Evolutionary conservation across 2,113 vertebrate species (phyloP), one percentile per base, ranked within the genome.

Genomic region (Hystrix cristata): DNA sequence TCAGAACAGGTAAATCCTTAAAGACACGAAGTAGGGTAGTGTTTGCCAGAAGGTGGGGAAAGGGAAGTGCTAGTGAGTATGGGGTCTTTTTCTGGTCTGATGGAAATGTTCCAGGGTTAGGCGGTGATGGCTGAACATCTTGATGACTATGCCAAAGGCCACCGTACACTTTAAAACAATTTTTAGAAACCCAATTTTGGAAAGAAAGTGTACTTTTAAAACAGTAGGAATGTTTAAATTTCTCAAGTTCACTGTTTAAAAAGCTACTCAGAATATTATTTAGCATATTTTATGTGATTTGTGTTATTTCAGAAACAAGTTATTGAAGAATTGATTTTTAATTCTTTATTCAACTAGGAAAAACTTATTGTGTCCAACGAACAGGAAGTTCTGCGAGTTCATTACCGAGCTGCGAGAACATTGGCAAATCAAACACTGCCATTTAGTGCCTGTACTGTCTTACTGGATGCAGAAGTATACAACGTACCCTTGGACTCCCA

Each of bases 351-450:
- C 67, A 88, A 88, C 93, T 95, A 99, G 99, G 99, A 99, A 97
- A 99, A 99, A 97, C 99, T 99, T 83, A 99, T 99, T 69, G 99
- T 99, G 97, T 99, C 99, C 55, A 99, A 99, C 0, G 99, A 99
- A 96, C 99, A 99, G 98, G 99, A 99, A 98, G 99, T 99, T 98
- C 96, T 99, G 6, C 99, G 99, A 85, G 99, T 99, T 97, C 99
- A 99, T 98, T 99, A 99, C 96, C 99, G 99, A 98, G 99, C 99
- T 69, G 99, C 99, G 0, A 99, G 99, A 98, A 99, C 99, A 31
- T 97, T 99, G 97, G 99, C 99, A 92, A 99, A 99, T 98, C 99
- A 99, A 98, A 99, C 99, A 16, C 99, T 99, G 96, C 99, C 99
- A 5, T 99, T 99, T 98, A 99, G 99, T 97, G 99, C 99, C 94